Percentiles rank a stretch among this genome's conserved stretches.
These are phyloP conservation scores for Eueremaeus valkanovi DNA, from an alignment of 2,888 invertebrate species.

Conservation along the genomic window DNA sequence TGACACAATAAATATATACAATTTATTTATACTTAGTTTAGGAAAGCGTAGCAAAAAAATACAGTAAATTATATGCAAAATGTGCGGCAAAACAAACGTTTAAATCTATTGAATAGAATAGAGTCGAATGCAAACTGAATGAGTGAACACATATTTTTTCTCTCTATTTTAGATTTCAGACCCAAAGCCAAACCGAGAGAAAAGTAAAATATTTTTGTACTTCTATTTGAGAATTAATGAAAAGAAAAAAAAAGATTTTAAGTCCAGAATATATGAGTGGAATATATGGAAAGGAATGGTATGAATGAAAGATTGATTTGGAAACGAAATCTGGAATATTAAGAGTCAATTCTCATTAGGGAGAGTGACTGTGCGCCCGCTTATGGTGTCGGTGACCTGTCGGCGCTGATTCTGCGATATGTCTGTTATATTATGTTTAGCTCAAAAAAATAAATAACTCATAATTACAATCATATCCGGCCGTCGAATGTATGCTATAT, in stretches of 20 bases:
- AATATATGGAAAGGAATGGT: not conserved
- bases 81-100: slow-evolving; percentile 7
- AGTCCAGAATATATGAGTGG: not conserved
- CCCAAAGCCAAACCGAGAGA: no score
- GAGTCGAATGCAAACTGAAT: not conserved
- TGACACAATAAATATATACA: not conserved
- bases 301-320: slow-evolving; percentile 19
- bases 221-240: not conserved
- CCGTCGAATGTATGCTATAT: slow-evolving; percentile 1
- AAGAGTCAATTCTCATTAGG: not conserved
- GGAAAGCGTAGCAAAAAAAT: not conserved
- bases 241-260: not conserved
- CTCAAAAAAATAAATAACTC: not conserved
- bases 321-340: no score
- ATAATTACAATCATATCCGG: slow-evolving; percentile 31
- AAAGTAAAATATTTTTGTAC: no score
- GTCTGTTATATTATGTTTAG: not conserved
- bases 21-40: not conserved
- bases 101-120: not conserved
- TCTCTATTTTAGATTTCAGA: not conserved
- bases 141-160: not conserved
- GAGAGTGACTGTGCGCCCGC: not conserved
- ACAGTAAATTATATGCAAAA: slow-evolving; percentile 12
- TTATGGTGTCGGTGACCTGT: slow-evolving; percentile 15
- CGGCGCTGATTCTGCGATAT: slow-evolving; percentile 5